These are phyloP conservation scores for Sebastes oblongus DNA, from an alignment of 2,797 vertebrate genomes.

Conservation along the genomic window DNA sequence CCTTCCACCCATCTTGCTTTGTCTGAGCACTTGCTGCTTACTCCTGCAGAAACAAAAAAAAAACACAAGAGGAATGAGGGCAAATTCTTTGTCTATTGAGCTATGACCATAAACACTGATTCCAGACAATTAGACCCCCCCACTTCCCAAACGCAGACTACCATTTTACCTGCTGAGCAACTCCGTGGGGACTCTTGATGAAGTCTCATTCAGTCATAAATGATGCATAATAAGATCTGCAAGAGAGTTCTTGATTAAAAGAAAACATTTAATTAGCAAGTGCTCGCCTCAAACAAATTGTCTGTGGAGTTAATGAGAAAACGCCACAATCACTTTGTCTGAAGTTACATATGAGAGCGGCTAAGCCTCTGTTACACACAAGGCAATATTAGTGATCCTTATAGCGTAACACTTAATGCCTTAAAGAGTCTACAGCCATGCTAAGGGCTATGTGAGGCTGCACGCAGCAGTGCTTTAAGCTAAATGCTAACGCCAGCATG, in stretches of 20 bases:
- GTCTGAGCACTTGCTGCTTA: neutral
- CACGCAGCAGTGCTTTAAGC: no score
- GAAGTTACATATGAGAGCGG: neutral
- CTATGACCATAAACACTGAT: constrained; percentile 16
- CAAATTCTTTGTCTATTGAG: constrained; percentile 40
- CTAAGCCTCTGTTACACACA: neutral
- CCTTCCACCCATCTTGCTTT: neutral
- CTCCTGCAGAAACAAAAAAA: neutral
- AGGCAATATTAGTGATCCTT: neutral
- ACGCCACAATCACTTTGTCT: neutral
- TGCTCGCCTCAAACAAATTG: no score
- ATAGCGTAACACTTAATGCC: neutral
- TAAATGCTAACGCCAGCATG: no score
- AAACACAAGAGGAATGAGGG: constrained; percentile 17
- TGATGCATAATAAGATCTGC: neutral
- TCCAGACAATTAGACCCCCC: constrained; percentile 35
- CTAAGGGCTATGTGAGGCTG: no score
- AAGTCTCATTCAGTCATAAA: constrained; percentile 1
- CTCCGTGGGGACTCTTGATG: neutral
- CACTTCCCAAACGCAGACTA: neutral
- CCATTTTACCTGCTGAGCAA: constrained; percentile 27
- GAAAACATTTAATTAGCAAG: constrained; percentile 1
- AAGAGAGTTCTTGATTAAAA: neutral
- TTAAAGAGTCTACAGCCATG: neutral
- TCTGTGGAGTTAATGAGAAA: neutral